phyloP scores from a whole-genome alignment of 2,888 invertebrate species.

The Amphipyra berbera region DNA sequence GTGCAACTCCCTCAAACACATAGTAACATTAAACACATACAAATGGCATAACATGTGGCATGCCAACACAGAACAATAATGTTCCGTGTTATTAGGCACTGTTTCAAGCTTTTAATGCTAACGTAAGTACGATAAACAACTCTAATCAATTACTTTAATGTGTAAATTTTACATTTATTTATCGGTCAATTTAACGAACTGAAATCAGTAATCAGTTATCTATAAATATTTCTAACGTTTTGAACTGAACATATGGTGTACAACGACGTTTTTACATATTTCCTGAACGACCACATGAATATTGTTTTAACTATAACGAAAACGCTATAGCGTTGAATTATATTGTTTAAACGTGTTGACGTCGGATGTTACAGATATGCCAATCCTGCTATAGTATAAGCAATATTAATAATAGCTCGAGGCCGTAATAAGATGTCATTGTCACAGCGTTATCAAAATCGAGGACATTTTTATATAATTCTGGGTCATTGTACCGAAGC shows the following conservation, averaged over 20 bases:
- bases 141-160: conserved; percentile 11
- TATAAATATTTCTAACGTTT: conserved; percentile 20
- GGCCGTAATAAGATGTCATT: conserved; percentile 84
- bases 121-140: conserved; percentile 4
- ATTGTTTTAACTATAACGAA: conserved; percentile 22
- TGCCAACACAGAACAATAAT: conserved; percentile 9
- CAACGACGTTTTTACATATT: conserved; percentile 22
- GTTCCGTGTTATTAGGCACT: neutral
- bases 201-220: conserved; percentile 29
- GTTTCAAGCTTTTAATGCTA: conserved; percentile 11
- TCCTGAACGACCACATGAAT: conserved; percentile 25
- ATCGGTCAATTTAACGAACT: conserved; percentile 37
- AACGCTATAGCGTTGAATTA: too few species aligned
- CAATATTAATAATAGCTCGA: conserved; percentile 64
- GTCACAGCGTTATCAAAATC: conserved; percentile 84
- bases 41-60: conserved; percentile 16
- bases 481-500: conserved; percentile 88
- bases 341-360: too few species aligned
- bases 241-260: conserved; percentile 8
- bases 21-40: conserved; percentile 2
- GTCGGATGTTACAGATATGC: conserved; percentile 21
- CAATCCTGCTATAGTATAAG: conserved; percentile 35
- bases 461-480: conserved; percentile 89
- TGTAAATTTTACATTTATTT: conserved; percentile 3
- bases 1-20: conserved; percentile 32